Conservation (phyloP, 1,140 invertebrate genomes). For the Drosophila oshimai region DNA sequence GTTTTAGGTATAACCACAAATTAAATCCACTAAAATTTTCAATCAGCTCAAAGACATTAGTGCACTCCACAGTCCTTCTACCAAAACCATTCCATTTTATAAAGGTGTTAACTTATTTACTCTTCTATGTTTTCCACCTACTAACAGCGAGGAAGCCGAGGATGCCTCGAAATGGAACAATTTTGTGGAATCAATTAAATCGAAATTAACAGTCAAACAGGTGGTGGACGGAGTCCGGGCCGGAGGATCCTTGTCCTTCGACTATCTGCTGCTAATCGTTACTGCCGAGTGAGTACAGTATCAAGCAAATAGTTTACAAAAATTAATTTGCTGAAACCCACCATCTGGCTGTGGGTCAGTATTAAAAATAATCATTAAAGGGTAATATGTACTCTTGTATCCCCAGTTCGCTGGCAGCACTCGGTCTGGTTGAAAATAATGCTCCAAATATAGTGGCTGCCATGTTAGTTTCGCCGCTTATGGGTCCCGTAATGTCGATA, state of each 20-base stretch:
- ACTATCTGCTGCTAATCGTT: conserved; percentile 90
- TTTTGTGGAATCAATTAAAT: conserved; percentile 89
- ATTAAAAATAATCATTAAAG: conserved; percentile 9
- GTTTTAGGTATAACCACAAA: no score
- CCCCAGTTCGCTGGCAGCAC: conserved; percentile 84
- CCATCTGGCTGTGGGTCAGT: conserved; percentile 1
- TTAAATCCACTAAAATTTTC: not conserved
- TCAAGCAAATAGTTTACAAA: not conserved
- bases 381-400: not conserved
- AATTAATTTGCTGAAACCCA: not conserved
- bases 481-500: conserved; percentile 93
- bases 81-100: conserved; percentile 20
- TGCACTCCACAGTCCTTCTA: not conserved
- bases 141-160: conserved; percentile 56
- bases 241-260: conserved; percentile 91
- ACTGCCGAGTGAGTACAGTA: conserved; percentile 88
- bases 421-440: conserved; percentile 86
- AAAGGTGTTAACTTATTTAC: conserved; percentile 38
- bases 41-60: not conserved
- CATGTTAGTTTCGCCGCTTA: conserved; percentile 94
- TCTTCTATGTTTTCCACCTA: not conserved
- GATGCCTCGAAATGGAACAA: conserved; percentile 86
- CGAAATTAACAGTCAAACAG: conserved; percentile 92
- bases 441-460: conserved; percentile 92
- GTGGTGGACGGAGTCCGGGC: conserved; percentile 91